phyloP scores from a whole-genome alignment of 1,140 invertebrate species.

The Trichomalopsis sarcophagae region DNA sequence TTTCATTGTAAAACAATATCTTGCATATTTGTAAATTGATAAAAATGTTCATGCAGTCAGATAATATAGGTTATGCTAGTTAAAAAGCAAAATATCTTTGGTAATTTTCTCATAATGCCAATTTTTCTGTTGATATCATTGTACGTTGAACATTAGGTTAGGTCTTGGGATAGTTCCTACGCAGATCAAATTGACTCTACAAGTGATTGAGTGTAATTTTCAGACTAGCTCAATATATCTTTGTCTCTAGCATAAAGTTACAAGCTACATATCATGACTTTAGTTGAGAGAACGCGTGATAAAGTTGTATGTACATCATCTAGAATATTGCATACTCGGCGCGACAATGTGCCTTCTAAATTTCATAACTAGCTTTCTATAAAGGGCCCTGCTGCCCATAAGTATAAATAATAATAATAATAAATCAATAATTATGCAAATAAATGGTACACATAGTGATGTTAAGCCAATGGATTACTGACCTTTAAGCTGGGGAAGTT shows the following conservation, averaged over 20 bases:
- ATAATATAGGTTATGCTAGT: background rate
- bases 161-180: background rate
- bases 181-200: background rate
- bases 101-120: background rate
- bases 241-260: background rate
- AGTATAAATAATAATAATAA: slow-evolving; percentile 8
- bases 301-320: background rate
- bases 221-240: background rate
- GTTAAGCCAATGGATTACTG: slow-evolving; percentile 55
- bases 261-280: background rate
- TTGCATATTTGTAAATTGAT: background rate
- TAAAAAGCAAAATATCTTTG: background rate
- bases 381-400: slow-evolving; percentile 49
- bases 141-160: background rate
- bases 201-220: background rate
- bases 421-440: slow-evolving; percentile 17
- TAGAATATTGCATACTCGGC: slow-evolving; percentile 7
- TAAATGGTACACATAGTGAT: background rate
- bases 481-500: slow-evolving; percentile 92
- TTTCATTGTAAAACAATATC: background rate
- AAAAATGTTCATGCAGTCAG: background rate
- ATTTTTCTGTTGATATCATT: background rate
- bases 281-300: background rate
- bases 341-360: slow-evolving; percentile 16
- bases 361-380: slow-evolving; percentile 43